Base-by-base conservation (phyloP, 1,140 invertebrate species). In the Trichonephila clavipes region DNA sequence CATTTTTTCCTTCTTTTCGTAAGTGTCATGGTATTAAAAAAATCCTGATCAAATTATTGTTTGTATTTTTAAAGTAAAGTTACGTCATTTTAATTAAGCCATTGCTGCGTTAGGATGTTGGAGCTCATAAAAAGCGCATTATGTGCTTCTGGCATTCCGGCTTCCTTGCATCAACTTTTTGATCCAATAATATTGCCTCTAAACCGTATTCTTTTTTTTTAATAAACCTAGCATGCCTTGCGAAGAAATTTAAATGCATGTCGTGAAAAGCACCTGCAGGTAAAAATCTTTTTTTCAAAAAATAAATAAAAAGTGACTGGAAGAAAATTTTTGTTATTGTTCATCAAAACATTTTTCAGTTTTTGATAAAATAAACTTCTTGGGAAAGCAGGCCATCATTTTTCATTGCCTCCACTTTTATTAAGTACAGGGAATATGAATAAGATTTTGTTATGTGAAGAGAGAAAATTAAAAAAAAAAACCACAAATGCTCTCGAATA, bases 31-130 rank as follows among this genome's bases (percentile, higher is more conserved):
- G 72, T 34, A n/a, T 34, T 58, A 89, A 89, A 89, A 89, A 69
- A 89, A 8, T 77, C 34, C n/a, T 89, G 88, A 89, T 89, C 88
- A 89, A 89, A 89, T 77, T 89, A 89, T 89, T 72, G 66, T 89
- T 89, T 89, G 66, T 72, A 59, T 89, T 89, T 89, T 72, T 21
- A 66, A 72, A 77, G 34, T 51, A 72, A 89, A 89, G 40, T 77
- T 59, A 77, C 88, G 64, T 89, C 88, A 28, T 58, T 89, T 89
- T 89, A 89, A 89, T 89, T 89, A 89, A 89, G 88, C 58, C 66
- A 77, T 28, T 77, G 12, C 66, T 14, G 24, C 44, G 66, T 72
- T 72, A 51, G 16, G 24, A 89, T 28, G 18, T 8, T n/a, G 6
- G 10, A 10, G 44, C 10, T 5, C 19, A 58, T 58, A 89, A 72